Evolutionary conservation across 2,113 vertebrate genomes (phyloP), one percentile per base, ranked within the genome.

Genomic region (Poicephalus meyeri): DNA sequence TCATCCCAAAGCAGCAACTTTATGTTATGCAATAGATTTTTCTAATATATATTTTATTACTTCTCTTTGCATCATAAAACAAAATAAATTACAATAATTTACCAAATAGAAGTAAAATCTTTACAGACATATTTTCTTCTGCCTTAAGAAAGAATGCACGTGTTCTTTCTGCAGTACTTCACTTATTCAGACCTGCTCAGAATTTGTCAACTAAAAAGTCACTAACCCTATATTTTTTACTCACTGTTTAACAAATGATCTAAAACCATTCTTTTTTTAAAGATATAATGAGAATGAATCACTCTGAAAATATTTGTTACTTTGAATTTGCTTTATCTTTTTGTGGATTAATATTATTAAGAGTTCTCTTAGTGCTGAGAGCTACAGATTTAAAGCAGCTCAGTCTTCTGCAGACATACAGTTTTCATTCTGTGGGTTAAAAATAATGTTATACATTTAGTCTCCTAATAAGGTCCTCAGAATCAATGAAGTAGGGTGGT

Each of bases 1-100:
- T 94, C 86, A 82, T 83, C 37, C 35, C 50, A 88, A 89, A 95
- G 81, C 42, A 93, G 37, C 11, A 88, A 77, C 46, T 29, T 72
- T 82, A 89, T 47, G 71, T 64, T 89, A 79, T 86, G 37, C 50
- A 86, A 61, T 84, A 96, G 42, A 53, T 91, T 97, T 96, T 94
- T 79, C 65, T 79, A 92, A 91, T 85, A 49, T 35, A 20, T 53
- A 72, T 91, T 87, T 66, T 31, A 74, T 78, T 92, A n/a, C 91
- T 87, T 78, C 26, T 87, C n/a, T 89, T 80, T 92, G 23, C 24
- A 78, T 56, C 56, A 52, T 41, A 72, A 64, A 91, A 84, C 33
- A 15, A 87, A 92, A 81, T 79, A 93, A 92, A 83, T 37, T 29
- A 9, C 56, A 79, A 9, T 6, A 76, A 72, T 21, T 47, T 91